A percentile compares a stretch with the other conserved stretches of the same genome.
These are phyloP conservation scores for Chlorodrepanis virens DNA, from an alignment of 2,113 vertebrate species.

Conservation along the genomic window DNA sequence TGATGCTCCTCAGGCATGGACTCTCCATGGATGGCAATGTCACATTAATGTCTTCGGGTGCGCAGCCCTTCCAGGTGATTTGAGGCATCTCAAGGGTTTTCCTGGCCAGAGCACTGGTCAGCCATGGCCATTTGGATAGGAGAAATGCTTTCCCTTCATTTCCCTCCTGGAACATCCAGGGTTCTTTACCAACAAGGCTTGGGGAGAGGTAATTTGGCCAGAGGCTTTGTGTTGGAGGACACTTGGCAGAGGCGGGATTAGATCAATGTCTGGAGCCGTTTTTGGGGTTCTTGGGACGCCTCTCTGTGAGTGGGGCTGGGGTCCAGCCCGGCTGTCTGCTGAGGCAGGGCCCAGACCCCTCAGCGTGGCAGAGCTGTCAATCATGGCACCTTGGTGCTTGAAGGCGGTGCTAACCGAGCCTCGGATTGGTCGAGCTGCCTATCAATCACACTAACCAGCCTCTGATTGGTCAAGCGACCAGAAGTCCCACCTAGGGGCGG, in stretches of 20 bases:
- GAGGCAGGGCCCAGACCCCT: background rate
- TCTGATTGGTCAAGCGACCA: accelerated
- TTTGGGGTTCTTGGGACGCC: background rate
- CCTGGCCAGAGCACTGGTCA: background rate
- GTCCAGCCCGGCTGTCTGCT: background rate
- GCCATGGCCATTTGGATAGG: accelerated
- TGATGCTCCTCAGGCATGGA: accelerated
- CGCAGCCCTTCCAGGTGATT: accelerated
- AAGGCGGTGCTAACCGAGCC: too few species aligned
- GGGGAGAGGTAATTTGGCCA: accelerated
- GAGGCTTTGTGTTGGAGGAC: background rate
- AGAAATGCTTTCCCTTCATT: background rate
- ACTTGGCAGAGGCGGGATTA: accelerated
- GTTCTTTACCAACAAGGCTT: background rate
- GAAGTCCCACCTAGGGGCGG: background rate
- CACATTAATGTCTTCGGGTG: accelerated
- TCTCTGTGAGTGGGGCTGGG: background rate
- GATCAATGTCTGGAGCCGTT: accelerated
- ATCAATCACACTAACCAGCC: accelerated
- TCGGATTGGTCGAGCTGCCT: accelerated
- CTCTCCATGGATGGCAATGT: accelerated
- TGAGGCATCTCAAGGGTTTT: background rate
- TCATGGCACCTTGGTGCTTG: accelerated
- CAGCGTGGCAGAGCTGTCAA: background rate
- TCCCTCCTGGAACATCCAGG: accelerated